Base-by-base conservation (phyloP, 2,113 vertebrate genomes). In the Cariama cristata region DNA sequence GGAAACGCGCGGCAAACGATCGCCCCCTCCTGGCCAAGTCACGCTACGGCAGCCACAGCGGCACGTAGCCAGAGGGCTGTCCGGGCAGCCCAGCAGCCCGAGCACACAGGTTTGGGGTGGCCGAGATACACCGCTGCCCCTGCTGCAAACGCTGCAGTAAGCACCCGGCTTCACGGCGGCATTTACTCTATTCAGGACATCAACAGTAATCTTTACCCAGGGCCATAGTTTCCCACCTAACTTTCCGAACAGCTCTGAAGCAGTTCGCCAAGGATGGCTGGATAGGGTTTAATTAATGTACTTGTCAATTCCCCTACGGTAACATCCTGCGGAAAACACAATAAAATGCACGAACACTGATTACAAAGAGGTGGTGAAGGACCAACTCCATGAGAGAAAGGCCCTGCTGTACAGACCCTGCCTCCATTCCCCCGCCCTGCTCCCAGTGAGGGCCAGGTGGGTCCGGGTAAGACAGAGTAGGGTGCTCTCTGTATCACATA, bases 1-100 rank as follows among this genome's bases (percentile, higher is more conserved):
- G 53, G 32, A 93, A 75, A 88, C 4, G 38, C 38, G 49, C 4
- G 87, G 95, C 32, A 33, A 86, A 66, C 7, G 92, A 64, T 60
- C 96, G 55, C 97, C 98, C 97, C 97, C 98, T 98, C 49, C 97
- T 96, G 98, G 98, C 7, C 22, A 56, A 52, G 14, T 8, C 1
- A 9, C 0, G 88, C n/a, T 30, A 96, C 74, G 35, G 81, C 82
- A 94, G 63, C 18, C 1, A 3, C 0, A 18, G 8, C 35, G 19
- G 21, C 45, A 3, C 22, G 12, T 42, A 24, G 12, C 30, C 14
- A 19, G 24, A 22, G 18, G 2, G 32, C 4, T 59, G 2, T 11
- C 64, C 3, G 69, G 62, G 42, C 23, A 8, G 3, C 10, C 18
- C 19, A 50, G 45, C 35, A 76, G 35, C 64, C 22, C 15, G 11